phyloP scores from a whole-genome alignment of 2,113 vertebrate genomes.

The Galemys pyrenaicus region DNA sequence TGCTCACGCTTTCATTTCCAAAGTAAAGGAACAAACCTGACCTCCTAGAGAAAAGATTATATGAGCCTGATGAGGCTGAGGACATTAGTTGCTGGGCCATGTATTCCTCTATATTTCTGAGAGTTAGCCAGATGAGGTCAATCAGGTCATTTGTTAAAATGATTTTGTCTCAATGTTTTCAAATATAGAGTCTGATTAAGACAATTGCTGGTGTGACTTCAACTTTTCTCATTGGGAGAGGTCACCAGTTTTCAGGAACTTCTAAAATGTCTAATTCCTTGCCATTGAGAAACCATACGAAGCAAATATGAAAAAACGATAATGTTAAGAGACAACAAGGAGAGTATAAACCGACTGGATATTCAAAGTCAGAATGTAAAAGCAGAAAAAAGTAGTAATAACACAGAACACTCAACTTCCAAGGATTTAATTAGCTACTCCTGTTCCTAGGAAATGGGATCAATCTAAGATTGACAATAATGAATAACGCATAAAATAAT shows the following conservation, averaged over 20 bases:
- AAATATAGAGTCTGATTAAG: not conserved
- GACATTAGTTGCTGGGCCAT: conserved; percentile 54
- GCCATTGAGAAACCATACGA: not conserved
- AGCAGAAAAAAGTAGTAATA: not conserved
- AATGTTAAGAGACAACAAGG: not conserved
- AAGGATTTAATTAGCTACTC: not conserved
- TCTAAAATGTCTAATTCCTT: not conserved
- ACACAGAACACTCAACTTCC: not conserved
- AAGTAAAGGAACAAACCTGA: conserved; percentile 61
- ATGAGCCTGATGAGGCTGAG: conserved; percentile 66
- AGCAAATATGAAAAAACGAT: not conserved
- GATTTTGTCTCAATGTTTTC: not conserved
- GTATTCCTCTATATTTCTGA: conserved; percentile 70
- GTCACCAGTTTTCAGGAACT: not conserved
- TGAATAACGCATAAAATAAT: not conserved
- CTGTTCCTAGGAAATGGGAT: not conserved
- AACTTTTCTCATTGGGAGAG: not conserved
- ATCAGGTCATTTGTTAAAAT: not conserved
- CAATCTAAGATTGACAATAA: not conserved
- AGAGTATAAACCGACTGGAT: not conserved
- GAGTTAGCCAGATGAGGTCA: conserved; percentile 64
- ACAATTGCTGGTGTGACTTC: not conserved
- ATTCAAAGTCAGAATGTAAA: not conserved
- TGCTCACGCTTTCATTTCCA: conserved; percentile 62
- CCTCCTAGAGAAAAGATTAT: conserved; percentile 71